phyloP scores from a whole-genome alignment of 2,797 vertebrate species.

The Malacoctenus gilli region DNA sequence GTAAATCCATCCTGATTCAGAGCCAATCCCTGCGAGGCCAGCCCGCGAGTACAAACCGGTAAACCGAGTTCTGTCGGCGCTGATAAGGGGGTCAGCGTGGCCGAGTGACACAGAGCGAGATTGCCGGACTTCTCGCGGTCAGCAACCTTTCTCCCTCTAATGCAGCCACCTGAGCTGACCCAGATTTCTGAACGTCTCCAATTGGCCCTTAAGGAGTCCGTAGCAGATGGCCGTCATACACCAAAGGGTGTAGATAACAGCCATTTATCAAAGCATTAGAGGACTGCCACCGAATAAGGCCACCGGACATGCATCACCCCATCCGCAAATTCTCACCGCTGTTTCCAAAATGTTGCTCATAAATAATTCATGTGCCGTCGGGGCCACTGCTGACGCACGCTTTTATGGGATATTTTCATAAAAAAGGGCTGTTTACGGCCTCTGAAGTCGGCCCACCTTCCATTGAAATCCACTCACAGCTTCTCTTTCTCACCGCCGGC shows the following conservation, averaged over 20 bases:
- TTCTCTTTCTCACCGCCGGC: conserved; percentile 12
- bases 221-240: conserved; percentile 82
- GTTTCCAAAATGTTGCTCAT: conserved; percentile 76
- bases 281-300: conserved; percentile 76
- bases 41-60: conserved; percentile 51
- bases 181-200: conserved; percentile 76
- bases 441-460: conserved; percentile 38
- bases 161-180: conserved; percentile 79
- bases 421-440: conserved; percentile 51
- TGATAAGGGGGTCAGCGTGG: conserved; percentile 72
- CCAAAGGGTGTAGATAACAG: conserved; percentile 78
- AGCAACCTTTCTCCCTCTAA: conserved; percentile 72
- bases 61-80: conserved; percentile 56
- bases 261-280: conserved; percentile 83
- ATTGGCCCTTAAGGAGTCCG: conserved; percentile 76
- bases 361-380: conserved; percentile 74
- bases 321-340: conserved; percentile 65
- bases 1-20: conserved; percentile 64
- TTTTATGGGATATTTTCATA: conserved; percentile 47
- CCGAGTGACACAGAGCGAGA: conserved; percentile 55
- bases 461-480: conserved; percentile 13
- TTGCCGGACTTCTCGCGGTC: conserved; percentile 72
- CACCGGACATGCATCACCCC: conserved; percentile 76
- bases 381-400: conserved; percentile 50
- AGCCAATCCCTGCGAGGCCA: conserved; percentile 67